Evolutionary conservation across 92 coral and sea anemone genomes (phyloP).

Genomic region (Scolanthus callimorphus): DNA sequence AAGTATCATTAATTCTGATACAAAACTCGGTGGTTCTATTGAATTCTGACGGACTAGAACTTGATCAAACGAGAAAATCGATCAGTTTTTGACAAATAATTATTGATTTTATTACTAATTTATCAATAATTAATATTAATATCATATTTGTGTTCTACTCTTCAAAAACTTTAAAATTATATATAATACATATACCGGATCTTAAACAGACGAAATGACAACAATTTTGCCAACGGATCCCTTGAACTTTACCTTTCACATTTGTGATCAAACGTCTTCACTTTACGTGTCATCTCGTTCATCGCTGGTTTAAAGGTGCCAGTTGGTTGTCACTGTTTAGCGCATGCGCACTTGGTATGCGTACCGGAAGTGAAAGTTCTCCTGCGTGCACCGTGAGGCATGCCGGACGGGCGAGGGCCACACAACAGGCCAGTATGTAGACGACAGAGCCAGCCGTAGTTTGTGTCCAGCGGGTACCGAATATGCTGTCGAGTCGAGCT

Average conservation of each 20-base stretch:
- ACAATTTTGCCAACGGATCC: too few species aligned
- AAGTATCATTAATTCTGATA: too few species aligned
- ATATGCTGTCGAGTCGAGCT: constrained; percentile 57
- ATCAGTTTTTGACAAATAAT: too few species aligned
- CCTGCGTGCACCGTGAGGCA: constrained; percentile 43
- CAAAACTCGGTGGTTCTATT: too few species aligned
- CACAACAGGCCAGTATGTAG: constrained; percentile 67
- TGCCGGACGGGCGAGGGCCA: constrained; percentile 76
- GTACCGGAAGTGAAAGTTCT: constrained; percentile 50
- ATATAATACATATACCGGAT: too few species aligned
- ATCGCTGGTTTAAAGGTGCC: constrained; percentile 21
- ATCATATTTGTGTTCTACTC: too few species aligned
- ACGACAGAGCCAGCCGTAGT: constrained; percentile 72
- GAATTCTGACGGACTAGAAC: too few species aligned
- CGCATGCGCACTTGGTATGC: constrained; percentile 14
- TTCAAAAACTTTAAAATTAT: too few species aligned
- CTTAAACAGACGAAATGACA: too few species aligned
- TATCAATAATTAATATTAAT: too few species aligned
- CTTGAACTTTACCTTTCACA: constrained; percentile 37
- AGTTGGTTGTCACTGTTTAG: constrained; percentile 28
- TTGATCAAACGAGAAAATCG: too few species aligned
- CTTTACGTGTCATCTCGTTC: constrained; percentile 3
- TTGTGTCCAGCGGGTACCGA: constrained; percentile 60
- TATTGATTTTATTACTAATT: too few species aligned
- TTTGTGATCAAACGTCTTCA: not conserved